Evolutionary conservation across 2,797 vertebrate genomes (phyloP), one percentile per base, ranked within the genome.

Genomic region (Danio aesculapii): DNA sequence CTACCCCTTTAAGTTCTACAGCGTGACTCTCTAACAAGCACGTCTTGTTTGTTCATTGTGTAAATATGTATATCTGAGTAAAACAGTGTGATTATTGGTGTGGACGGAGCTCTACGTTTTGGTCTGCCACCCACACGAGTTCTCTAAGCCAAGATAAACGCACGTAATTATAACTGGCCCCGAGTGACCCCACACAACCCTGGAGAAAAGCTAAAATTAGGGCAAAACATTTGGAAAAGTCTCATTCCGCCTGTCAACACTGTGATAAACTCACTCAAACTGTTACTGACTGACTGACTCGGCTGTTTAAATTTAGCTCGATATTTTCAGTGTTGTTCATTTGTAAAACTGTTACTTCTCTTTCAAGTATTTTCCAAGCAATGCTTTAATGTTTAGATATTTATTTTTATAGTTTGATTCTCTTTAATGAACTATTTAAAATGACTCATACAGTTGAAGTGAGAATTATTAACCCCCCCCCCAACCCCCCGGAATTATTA

Each of bases 41-140:
- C 44, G n/a, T 41, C 76, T 69, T 50, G 46, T 79, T 78, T 70
- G 55, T 55, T 5, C 44, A 21, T 43, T 41, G 49, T 67, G 70
- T 62, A 50, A 70, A 50, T 70, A 61, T 69, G 47, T 16, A 50
- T 81, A 64, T 77, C 81, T 86, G 84, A 84, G 68, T 81, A 81
- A 58, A 10, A 71, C 8, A 73, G 71, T 44, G 53, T 69, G 77
- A 71, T 73, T 84, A 72, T 84, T 82, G 53, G 83, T 83, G 50
- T 69, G 77, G 58, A 57, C 68, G 46, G 57, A 52, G 50, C 76
- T 70, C 57, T 61, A 50, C 76, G 64, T 49, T 53, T 14, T n/a
- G 57, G 72, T 63, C 47, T 50, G 41, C 63, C 80, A 67, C 84
- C 84, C 86, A 85, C 86, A 63, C 69, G 5, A 62, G 14, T 19